Percentiles rank a stretch among this genome's conserved stretches.
Evolutionary conservation across 2,888 invertebrate species (phyloP).

Genomic region (Stramonita haemastoma): DNA sequence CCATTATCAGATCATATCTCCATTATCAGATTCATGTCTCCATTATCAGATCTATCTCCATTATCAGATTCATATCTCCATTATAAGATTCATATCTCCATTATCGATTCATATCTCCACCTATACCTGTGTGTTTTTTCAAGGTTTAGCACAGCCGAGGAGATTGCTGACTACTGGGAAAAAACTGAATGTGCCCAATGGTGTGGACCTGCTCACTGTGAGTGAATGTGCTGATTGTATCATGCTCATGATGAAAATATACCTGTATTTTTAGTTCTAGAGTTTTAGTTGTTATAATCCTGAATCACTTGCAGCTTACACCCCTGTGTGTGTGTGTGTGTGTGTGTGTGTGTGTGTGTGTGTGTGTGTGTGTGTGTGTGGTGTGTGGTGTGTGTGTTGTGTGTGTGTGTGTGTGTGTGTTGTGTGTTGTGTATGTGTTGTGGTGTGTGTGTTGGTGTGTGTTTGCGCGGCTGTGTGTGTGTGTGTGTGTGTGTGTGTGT

Average conservation of each 20-base stretch:
- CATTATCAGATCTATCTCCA: no score
- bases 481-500: neutral
- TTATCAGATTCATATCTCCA: no score
- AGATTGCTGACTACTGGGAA: slow-evolving; percentile 76
- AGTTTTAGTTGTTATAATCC: no score
- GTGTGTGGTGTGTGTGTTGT: neutral
- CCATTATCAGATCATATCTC: no score
- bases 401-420: neutral
- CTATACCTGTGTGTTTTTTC: neutral
- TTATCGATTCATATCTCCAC: no score
- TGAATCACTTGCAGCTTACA: no score
- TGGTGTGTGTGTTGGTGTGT: neutral
- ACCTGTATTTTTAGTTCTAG: no score
- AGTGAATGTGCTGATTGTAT: neutral
- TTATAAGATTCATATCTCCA: no score
- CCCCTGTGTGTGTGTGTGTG: neutral
- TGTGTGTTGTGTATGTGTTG: no score
- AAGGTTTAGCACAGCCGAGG: slow-evolving; percentile 46
- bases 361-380: neutral
- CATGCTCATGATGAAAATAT: neutral
- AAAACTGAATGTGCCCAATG: slow-evolving; percentile 72
- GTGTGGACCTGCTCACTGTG: slow-evolving; percentile 70
- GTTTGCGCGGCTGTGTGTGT: neutral
- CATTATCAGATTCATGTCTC: no score
- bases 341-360: neutral